Evolutionary conservation across 2,888 invertebrate species (phyloP).

Genomic region (Agrotis puta): DNA sequence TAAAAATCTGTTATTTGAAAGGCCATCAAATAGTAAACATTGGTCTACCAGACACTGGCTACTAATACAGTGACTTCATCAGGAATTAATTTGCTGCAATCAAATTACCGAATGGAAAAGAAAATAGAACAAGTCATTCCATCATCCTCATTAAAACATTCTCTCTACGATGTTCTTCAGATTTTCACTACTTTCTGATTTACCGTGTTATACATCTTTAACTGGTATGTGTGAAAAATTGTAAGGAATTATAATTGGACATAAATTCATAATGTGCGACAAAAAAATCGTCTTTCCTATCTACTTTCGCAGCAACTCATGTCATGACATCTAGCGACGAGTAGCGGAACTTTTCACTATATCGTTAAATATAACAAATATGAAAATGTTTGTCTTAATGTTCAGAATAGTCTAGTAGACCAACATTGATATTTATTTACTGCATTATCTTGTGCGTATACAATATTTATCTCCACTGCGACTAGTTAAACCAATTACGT

Average conservation of each 20-base stretch:
- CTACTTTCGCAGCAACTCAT: conserved; percentile 42
- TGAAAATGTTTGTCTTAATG: conserved; percentile 23
- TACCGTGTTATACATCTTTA: conserved; percentile 48
- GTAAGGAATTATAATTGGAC: conserved; percentile 59
- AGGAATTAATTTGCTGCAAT: conserved; percentile 16
- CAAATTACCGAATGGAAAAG: conserved; percentile 16
- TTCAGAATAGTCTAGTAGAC: conserved; percentile 13
- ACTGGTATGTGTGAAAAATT: conserved; percentile 45
- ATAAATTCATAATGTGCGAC: conserved; percentile 39
- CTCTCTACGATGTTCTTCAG: conserved; percentile 34
- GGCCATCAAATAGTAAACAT: background rate
- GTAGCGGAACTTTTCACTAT: conserved; percentile 50
- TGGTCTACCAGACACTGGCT: no score
- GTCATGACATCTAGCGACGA: no score
- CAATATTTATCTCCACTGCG: conserved; percentile 57
- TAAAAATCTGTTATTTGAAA: background rate
- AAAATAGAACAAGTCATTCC: conserved; percentile 30
- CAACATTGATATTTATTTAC: conserved; percentile 36
- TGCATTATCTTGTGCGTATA: conserved; percentile 49
- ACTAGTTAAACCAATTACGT: conserved; percentile 81
- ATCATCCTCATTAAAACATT: conserved; percentile 51
- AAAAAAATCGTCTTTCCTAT: conserved; percentile 21
- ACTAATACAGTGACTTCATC: background rate
- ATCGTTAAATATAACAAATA: conserved; percentile 4
- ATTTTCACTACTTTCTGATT: conserved; percentile 58